Evolutionary conservation across 2,113 vertebrate species (phyloP).

Genomic region (Hystrix cristata): DNA sequence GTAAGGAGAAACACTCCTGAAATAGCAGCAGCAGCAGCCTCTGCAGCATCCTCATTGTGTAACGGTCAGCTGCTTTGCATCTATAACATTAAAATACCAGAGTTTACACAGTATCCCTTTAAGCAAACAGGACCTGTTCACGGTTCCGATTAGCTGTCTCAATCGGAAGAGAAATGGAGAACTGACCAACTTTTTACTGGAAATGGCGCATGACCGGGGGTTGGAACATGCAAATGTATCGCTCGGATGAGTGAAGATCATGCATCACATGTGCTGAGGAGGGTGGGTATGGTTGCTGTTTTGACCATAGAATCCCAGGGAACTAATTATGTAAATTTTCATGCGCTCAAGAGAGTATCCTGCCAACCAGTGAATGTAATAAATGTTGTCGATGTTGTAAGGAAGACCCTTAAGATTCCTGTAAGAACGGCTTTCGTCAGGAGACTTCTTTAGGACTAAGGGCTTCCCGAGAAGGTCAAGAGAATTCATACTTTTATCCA

Average conservation of each 20-base stretch:
- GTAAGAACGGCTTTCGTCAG: conserved; percentile 34
- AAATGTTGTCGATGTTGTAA: not conserved
- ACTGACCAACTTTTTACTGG: not conserved
- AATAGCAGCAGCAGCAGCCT: not conserved
- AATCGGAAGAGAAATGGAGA: not conserved
- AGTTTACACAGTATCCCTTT: not conserved
- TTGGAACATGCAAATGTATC: not conserved
- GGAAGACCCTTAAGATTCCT: conserved; percentile 6
- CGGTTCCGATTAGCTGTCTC: not conserved
- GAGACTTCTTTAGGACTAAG: not conserved
- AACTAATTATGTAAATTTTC: conserved; percentile 40
- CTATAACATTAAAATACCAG: not conserved
- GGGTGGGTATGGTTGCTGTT: not conserved
- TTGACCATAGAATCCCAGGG: not conserved
- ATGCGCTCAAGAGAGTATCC: not conserved
- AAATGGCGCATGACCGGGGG: not conserved
- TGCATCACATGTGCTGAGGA: not conserved
- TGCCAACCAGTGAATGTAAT: not conserved
- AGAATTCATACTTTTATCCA: not conserved
- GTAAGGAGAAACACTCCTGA: not conserved
- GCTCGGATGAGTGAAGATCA: not conserved
- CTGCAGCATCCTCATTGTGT: not conserved
- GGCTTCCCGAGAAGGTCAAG: not conserved
- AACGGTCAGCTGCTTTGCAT: not conserved
- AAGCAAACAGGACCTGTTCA: not conserved